phyloP scores from a whole-genome alignment of 2,113 vertebrate genomes.

The Vireo altiloquus region DNA sequence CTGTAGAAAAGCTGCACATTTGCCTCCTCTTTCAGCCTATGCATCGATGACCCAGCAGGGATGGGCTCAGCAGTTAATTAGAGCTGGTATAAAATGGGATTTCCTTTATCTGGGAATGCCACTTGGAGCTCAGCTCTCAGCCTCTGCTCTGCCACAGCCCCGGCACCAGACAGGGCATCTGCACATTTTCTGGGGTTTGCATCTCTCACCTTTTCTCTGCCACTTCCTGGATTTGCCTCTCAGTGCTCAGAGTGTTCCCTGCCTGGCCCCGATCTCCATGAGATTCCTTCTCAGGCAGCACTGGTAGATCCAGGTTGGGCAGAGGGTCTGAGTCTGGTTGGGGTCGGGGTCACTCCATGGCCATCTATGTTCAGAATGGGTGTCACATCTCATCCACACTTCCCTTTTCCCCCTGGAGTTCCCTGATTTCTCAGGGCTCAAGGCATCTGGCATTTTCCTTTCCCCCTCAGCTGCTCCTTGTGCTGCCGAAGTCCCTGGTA shows the following conservation, averaged over 20 bases:
- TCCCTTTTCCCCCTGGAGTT: not conserved
- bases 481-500: not conserved
- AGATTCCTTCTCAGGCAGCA: not conserved
- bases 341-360: not conserved
- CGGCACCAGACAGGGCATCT: not conserved
- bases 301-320: not conserved
- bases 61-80: not conserved
- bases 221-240: not conserved
- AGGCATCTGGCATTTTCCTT: not conserved
- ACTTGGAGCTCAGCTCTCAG: not conserved
- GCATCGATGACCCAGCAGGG: accelerated
- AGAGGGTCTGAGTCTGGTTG: not conserved
- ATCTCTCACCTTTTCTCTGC: not conserved
- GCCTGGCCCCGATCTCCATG: accelerated
- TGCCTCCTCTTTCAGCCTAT: not conserved
- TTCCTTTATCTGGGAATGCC: not conserved
- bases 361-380: not conserved
- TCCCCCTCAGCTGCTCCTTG: not conserved
- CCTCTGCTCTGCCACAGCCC: not conserved
- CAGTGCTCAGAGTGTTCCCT: not conserved
- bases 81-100: not conserved
- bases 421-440: not conserved
- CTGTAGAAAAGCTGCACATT: not conserved
- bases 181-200: not conserved
- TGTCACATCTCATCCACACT: not conserved